Base-by-base conservation (phyloP, 2,888 invertebrate genomes). In the Troides helena region DNA sequence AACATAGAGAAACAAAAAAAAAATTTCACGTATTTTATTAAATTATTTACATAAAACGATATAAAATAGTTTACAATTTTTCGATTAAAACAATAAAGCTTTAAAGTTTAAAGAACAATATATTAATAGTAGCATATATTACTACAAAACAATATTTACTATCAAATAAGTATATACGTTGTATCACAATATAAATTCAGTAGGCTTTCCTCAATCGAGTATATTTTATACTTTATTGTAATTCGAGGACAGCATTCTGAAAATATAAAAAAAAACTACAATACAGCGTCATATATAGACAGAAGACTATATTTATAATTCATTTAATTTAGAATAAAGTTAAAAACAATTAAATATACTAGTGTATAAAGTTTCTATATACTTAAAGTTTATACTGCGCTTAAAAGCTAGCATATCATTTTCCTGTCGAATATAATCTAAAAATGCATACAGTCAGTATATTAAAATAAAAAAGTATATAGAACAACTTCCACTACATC, bases 171-270 rank as follows among this genome's bases (percentile, higher is more conserved):
- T 60, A n/a, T 8, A 25, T 58, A 50, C 14, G 46, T 70, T 68
- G 76, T 83, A 85, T 85, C 84, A 88, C 85, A 84, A 89, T 92
- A 93, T 88, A 92, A 81, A 85, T 85, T 91, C 92, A 92, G 92
- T 80, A 93, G 92, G 90, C 77, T 85, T 85, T 85, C 91, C 92
- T 92, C 91, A 90, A 81, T 72, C 4, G 10, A 12, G 25, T n/a
- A 7, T 36, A 21, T 61, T 62, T 60, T 25, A 57, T 18, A 21
- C 62, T 62, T 60, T 50, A 57, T 18, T 57, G n/a, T 58, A n/a
- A 60, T 72, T 80, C 87, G 92, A 92, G 92, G 90, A 89, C 75
- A 83, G 85, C 91, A 81, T 93, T 89, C 92, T 92, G 91, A 91
- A 90, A 85, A 81, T 90, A 91, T 77, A 46, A 50, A 68, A 63